Evolutionary conservation across 2,113 vertebrate species (phyloP).

Genomic region (Hepsetus odoe): DNA sequence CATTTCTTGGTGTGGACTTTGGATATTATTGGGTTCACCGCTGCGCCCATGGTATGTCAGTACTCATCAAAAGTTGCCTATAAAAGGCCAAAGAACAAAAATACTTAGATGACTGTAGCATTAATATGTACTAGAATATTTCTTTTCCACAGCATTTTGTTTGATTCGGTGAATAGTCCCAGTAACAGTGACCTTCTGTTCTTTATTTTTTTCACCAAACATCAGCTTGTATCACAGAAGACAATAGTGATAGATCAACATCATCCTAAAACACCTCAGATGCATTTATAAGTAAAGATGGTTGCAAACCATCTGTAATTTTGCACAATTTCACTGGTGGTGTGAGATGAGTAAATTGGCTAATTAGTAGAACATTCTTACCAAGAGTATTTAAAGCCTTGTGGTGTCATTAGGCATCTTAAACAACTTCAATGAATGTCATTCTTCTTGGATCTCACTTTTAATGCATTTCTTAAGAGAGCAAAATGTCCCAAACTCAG

Average conservation of each 20-base stretch:
- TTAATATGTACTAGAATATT: not conserved
- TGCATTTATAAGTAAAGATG: too few relatives aligned
- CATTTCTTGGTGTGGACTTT: constrained; percentile 87
- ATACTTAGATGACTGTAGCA: not conserved
- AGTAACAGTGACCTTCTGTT: too few relatives aligned
- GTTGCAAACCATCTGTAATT: not conserved
- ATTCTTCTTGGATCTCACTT: too few relatives aligned
- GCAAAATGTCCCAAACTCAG: too few relatives aligned
- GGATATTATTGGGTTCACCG: constrained; percentile 92
- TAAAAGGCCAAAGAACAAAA: not conserved
- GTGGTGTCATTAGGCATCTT: not conserved
- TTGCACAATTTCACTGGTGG: not conserved
- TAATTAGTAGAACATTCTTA: too few relatives aligned
- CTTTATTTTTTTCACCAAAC: too few relatives aligned
- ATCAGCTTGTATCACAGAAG: too few relatives aligned
- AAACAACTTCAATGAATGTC: too few relatives aligned
- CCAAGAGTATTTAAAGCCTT: not conserved
- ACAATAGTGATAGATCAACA: too few relatives aligned
- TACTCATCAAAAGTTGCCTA: not conserved
- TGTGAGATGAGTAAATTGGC: not conserved
- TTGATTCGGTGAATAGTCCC: too few relatives aligned
- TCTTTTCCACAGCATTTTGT: not conserved
- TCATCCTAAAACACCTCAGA: too few relatives aligned
- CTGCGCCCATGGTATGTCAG: constrained; percentile 82
- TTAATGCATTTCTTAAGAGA: too few relatives aligned